Evolutionary conservation across 2,113 vertebrate species (phyloP), one percentile per base, ranked within the genome.

Genomic region (Macaca nemestrina): DNA sequence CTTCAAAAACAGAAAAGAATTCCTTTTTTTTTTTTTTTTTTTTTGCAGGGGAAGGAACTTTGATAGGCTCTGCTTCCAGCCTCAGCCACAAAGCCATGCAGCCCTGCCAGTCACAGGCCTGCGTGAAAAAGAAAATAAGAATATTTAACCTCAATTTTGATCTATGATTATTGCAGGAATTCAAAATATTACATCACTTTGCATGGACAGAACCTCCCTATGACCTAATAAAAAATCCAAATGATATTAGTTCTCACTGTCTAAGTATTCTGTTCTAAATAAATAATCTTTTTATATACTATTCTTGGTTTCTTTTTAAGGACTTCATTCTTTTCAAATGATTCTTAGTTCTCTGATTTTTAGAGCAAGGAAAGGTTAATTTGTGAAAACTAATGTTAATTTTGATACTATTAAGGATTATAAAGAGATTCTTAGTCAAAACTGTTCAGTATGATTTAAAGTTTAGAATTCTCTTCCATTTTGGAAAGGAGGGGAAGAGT

Each of bases 361-460:
- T 81, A 67, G 22, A 92, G 32, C 22, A 30, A 83, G 59, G 8
- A 94, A 90, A 92, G 32, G n/a, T 95, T 88, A 85, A 52, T 78
- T 67, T 81, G 23, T 68, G 22, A 97, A 94, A 96, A 92, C 30
- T 83, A 90, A 70, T 50, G 78, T 88, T 93, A 96, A 96, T 40
- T 88, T 87, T 35, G 48, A 96, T 32, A 95, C 6, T 38, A 79
- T n/a, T 78, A 50, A 78, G 40, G 16, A 88, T 72, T 82, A 93
- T 38, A 17, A 97, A 78, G 8, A 83, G 5, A 93, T 38, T 87
- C 88, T 68, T 43, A 88, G 6, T 85, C n/a, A 93, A 84, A 97
- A 80, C n/a, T 72, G 93, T 92, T 75, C 14, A 75, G 38, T 30
- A 86, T 5, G 2, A 89, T 14, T 92, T 72, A 86, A 93, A 95